Conservation (phyloP, 2,888 invertebrate species). For the Scaptomyza cyrtandrae region DNA sequence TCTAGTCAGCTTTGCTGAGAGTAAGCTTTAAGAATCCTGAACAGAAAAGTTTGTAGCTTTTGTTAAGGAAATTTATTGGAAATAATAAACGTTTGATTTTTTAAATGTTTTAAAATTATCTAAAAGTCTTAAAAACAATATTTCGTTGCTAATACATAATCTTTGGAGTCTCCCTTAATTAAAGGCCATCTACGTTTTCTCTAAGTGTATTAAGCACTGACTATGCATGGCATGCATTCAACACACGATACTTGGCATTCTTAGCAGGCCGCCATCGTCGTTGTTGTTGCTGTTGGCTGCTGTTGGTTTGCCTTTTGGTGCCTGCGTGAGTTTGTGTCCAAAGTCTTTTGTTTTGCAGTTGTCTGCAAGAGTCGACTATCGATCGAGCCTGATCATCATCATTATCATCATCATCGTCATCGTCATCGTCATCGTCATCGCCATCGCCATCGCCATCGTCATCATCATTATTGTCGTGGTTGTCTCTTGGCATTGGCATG, state of each 20-base stretch:
- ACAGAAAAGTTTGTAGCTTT: too few species aligned
- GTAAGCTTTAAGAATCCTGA: too few species aligned
- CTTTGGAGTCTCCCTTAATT: too few species aligned
- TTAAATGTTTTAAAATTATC: too few species aligned
- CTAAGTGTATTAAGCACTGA: constrained; percentile 37
- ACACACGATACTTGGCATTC: constrained; percentile 81
- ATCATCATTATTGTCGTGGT: constrained; percentile 23
- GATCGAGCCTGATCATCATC: constrained; percentile 74
- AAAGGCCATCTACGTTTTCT: not conserved
- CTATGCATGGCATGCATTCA: constrained; percentile 80
- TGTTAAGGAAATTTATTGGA: too few species aligned
- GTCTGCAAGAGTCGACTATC: constrained; percentile 57
- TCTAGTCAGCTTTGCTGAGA: too few species aligned
- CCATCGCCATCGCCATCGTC: constrained; percentile 28
- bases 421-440: constrained; percentile 66
- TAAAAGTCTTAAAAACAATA: too few species aligned
- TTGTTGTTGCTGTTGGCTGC: constrained; percentile 10
- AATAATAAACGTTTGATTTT: too few species aligned
- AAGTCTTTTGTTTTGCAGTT: constrained; percentile 76
- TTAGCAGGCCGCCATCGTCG: constrained; percentile 67
- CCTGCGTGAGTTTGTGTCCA: constrained; percentile 79
- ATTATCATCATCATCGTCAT: constrained; percentile 37
- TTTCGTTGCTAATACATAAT: too few species aligned
- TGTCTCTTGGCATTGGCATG: constrained; percentile 67
- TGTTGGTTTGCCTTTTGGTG: constrained; percentile 22